Percentiles rank a stretch among this genome's conserved stretches.
Evolutionary conservation across 2,888 invertebrate genomes (phyloP).

Genomic region (Camptogramma bilineatum): DNA sequence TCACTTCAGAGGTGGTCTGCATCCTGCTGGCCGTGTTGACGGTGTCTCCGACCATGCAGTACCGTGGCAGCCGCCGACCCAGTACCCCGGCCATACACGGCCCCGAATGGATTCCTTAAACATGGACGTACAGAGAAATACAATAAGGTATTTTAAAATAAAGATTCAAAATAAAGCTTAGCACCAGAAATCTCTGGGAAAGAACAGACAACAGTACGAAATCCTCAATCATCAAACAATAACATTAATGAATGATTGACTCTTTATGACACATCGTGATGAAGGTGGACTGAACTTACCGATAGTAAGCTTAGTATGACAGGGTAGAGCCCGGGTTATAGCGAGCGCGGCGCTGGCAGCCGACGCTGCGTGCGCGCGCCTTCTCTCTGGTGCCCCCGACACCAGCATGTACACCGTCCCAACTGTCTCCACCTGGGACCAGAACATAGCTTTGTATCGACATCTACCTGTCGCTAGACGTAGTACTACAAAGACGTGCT

Average conservation of each 20-base stretch:
- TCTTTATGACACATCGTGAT: too few relatives aligned
- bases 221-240: too few relatives aligned
- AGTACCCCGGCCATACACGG: conserved; percentile 95
- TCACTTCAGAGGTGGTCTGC: conserved; percentile 88
- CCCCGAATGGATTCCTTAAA: conserved; percentile 91
- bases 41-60: conserved; percentile 96
- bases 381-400: conserved; percentile 92
- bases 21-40: conserved; percentile 96
- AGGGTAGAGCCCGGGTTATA: conserved; percentile 88
- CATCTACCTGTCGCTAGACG: too few relatives aligned
- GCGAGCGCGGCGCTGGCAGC: conserved; percentile 92
- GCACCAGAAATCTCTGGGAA: too few relatives aligned
- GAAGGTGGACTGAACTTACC: conserved; percentile 48
- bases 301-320: conserved; percentile 87
- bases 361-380: conserved; percentile 90
- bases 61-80: conserved; percentile 93
- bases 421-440: conserved; percentile 92
- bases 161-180: too few relatives aligned
- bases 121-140: conserved; percentile 60
- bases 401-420: conserved; percentile 96
- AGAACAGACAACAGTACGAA: too few relatives aligned
- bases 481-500: too few relatives aligned
- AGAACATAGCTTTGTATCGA: neutral
- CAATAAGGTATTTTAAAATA: too few relatives aligned
- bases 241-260: too few relatives aligned